phyloP scores from a whole-genome alignment of 2,797 vertebrate species.

The Hafferia zeledoni region DNA sequence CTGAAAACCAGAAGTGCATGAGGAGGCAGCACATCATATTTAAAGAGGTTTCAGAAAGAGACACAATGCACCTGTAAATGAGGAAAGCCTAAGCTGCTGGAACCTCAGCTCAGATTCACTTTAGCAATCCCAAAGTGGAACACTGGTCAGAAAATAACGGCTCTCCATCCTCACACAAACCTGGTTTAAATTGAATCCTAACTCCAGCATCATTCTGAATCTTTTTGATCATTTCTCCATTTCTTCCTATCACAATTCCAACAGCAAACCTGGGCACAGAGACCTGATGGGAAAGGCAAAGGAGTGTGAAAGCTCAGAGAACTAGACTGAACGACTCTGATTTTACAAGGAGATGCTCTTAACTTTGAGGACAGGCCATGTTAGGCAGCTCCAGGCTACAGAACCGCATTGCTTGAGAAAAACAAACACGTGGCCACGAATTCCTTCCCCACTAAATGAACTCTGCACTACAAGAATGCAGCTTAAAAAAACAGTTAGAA shows the following conservation, averaged over 20 bases:
- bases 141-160: neutral
- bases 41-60: conserved; percentile 38
- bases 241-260: conserved; percentile 97
- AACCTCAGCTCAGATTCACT: neutral
- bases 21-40: conserved; percentile 30
- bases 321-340: conserved; percentile 8
- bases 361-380: neutral
- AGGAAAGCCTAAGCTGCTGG: conserved; percentile 37
- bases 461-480: conserved; percentile 41
- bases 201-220: conserved; percentile 98
- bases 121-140: conserved; percentile 4
- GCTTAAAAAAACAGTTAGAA: neutral
- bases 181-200: conserved; percentile 98
- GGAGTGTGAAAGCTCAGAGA: conserved; percentile 48
- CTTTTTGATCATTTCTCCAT: conserved; percentile 99
- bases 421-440: conserved; percentile 21
- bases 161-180: conserved; percentile 75
- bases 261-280: conserved; percentile 96
- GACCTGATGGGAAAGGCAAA: conserved; percentile 81
- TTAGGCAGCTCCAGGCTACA: conserved; percentile 47
- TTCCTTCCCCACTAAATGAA: conserved; percentile 33
- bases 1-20: conserved; percentile 20
- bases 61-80: neutral
- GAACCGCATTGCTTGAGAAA: neutral
- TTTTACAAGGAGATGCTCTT: conserved; percentile 48